These are phyloP conservation scores for Ormyrus nitidulus DNA, from an alignment of 2,888 invertebrate genomes.

Conservation along the genomic window DNA sequence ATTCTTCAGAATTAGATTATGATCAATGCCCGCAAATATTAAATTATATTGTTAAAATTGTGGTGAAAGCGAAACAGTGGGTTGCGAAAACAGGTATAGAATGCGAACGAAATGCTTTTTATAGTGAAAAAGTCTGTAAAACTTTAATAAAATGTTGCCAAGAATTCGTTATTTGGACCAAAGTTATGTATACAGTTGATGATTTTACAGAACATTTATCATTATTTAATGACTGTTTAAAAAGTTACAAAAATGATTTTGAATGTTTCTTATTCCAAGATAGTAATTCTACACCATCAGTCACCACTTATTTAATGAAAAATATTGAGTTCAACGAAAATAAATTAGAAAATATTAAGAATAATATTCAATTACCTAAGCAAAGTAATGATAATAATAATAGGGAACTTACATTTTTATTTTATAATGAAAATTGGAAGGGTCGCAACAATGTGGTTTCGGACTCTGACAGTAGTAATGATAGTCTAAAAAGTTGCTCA, in stretches of 20 bases:
- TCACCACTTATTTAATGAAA: not conserved
- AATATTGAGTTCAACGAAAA: not conserved
- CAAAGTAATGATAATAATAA: not conserved
- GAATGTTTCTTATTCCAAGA: conserved; percentile 11
- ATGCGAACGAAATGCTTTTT: conserved; percentile 15
- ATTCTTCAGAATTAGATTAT: not conserved
- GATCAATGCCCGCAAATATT: conserved; percentile 1
- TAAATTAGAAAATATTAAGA: not conserved
- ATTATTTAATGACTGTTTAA: conserved; percentile 4
- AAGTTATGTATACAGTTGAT: not conserved
- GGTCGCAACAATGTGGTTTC: not conserved
- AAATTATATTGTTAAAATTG: conserved; percentile 9
- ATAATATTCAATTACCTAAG: not conserved
- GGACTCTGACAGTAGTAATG: not conserved
- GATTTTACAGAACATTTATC: too few species aligned
- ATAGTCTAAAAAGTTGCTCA: conserved; percentile 3
- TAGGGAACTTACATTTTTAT: conserved; percentile 2
- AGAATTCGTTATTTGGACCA: not conserved
- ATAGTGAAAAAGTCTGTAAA: not conserved
- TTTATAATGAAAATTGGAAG: conserved; percentile 5
- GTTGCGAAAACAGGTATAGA: not conserved
- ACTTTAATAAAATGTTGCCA: not conserved
- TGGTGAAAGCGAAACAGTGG: not conserved
- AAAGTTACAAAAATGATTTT: conserved; percentile 12
- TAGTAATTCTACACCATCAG: not conserved